phyloP scores from a whole-genome alignment of 2,888 invertebrate genomes.

The Neoaliturus tenellus region DNA sequence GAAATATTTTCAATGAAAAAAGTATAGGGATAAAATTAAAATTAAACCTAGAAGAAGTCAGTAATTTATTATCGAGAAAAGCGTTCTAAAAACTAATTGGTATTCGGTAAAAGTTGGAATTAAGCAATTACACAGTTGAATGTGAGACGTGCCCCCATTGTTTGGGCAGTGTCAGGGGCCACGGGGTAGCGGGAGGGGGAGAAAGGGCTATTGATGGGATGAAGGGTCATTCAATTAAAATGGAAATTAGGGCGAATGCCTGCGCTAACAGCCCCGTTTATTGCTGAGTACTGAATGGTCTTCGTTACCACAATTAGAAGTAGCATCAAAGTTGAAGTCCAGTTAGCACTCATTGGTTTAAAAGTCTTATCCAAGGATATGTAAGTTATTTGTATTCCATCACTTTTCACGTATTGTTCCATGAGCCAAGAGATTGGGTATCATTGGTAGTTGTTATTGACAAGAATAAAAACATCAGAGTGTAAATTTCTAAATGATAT shows the following conservation, averaged over 20 bases:
- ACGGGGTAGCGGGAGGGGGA: background rate
- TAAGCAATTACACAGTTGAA: slow-evolving; percentile 37
- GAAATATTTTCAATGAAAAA: too few species aligned
- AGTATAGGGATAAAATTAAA: too few species aligned
- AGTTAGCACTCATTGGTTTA: too few species aligned
- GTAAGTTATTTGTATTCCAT: too few species aligned
- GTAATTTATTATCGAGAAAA: too few species aligned
- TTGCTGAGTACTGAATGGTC: slow-evolving; percentile 5
- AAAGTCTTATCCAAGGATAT: too few species aligned
- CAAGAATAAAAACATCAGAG: too few species aligned
- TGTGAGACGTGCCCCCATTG: slow-evolving; percentile 8
- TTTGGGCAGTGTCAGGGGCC: slow-evolving; percentile 15
- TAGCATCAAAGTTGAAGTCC: background rate
- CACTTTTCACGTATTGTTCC: too few species aligned
- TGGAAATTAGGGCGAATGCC: slow-evolving; percentile 47
- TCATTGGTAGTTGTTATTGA: too few species aligned
- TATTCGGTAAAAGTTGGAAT: slow-evolving; percentile 28
- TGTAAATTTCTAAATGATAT: too few species aligned
- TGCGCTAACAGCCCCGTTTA: slow-evolving; percentile 22
- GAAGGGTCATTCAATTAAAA: slow-evolving; percentile 47
- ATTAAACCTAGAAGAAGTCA: too few species aligned
- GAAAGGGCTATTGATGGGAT: slow-evolving; percentile 45
- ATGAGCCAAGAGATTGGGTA: too few species aligned
- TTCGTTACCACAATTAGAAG: slow-evolving; percentile 17
- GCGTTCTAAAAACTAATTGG: slow-evolving; percentile 11